These are phyloP conservation scores for Acrocephalus scirpaceus DNA, from an alignment of 2,797 vertebrate species.

Conservation along the genomic window DNA sequence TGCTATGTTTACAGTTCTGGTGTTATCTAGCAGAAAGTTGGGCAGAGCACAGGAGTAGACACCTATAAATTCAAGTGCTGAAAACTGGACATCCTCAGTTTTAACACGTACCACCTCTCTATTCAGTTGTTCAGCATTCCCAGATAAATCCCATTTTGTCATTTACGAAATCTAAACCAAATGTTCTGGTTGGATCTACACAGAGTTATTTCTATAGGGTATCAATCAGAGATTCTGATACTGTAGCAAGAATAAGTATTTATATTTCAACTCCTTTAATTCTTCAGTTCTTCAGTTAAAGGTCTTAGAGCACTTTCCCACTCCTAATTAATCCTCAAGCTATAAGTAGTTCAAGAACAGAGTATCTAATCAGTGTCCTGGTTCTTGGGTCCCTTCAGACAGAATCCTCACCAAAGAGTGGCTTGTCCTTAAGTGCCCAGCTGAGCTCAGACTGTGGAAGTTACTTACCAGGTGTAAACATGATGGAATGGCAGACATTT, in stretches of 20 bases:
- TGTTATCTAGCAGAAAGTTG: neutral
- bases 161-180: neutral
- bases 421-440: neutral
- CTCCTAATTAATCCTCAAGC: constrained; percentile 3
- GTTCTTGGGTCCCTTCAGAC: constrained; percentile 19
- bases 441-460: neutral
- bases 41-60: neutral
- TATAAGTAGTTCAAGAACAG: constrained; percentile 52
- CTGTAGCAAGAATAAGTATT: neutral
- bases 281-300: constrained; percentile 28
- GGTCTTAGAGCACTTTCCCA: constrained; percentile 10
- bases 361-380: neutral
- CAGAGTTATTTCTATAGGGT: neutral
- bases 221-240: neutral
- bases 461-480: neutral
- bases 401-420: neutral
- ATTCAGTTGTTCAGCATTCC: neutral
- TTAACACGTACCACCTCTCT: neutral
- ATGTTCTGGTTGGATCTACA: neutral
- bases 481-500: neutral
- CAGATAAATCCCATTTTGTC: neutral
- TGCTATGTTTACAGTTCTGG: neutral
- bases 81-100: neutral
- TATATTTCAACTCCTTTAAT: constrained; percentile 22
- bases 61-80: neutral